Base-by-base conservation (phyloP, 2,797 vertebrate genomes). In the Petrocephalus sullivani region DNA sequence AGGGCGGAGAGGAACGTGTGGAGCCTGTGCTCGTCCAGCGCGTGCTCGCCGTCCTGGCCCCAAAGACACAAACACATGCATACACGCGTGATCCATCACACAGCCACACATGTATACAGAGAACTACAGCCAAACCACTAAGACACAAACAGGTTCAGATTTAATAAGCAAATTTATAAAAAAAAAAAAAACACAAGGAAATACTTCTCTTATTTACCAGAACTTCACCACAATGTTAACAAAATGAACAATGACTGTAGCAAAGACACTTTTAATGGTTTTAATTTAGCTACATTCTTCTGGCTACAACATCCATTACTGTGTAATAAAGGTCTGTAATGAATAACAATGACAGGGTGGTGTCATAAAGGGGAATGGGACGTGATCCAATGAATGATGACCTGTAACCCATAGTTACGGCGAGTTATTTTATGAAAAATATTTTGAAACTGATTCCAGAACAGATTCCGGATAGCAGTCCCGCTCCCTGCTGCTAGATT, bases 11-110 rank as follows among this genome's bases (percentile, higher is more conserved):
- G 96, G 91, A 96, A 97, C 93, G 97, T 94, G 86, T 99, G 98
- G 4, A 99, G 96, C 90, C 99, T 99, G 93, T 99, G 97, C 90
- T 99, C 98, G 91, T 99, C 98, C 93, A 99, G 93, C 87, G 97
- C 94, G 5, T 97, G 98, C 67, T 99, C 98, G 91, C 97, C 97
- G 94, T 99, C 98, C 97, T 98, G 91, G 41, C 4, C 54, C 75
- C 3, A 46, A 82, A 37, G 6, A 83, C 9, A 67, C 85, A 28
- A 5, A 46, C 46, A 28, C 86, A 19, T 4, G 4, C 21, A 67
- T 21, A 56, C 60, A 12, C 23, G 0, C 23, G 23, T 33, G 61
- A 33, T 33, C 61, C 1, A 67, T 67, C 51, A 58, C 67, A 61
- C 9, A 46, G 8, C 23, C 9, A 23, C 49, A 33, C 21, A 54